Base-by-base conservation (phyloP, 1,140 invertebrate genomes). In the Cecropterus lyciades region DNA sequence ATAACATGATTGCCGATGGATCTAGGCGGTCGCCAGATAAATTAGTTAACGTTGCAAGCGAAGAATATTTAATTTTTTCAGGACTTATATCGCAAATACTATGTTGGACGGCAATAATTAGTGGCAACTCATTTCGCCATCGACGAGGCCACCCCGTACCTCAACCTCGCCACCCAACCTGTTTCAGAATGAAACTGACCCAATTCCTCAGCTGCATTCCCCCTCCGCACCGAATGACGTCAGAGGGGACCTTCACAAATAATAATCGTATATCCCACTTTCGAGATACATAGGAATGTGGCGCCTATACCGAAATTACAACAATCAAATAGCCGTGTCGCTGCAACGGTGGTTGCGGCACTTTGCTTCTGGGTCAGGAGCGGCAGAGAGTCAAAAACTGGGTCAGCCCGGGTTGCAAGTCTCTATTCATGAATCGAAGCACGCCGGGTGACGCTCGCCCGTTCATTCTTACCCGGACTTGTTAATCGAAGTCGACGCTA, bases 141-240 rank as follows among this genome's bases (percentile, higher is more conserved):
- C 72, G 77, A 80, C 66, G 71, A 55, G 52, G 55, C 17, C 52
- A 42, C 60, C 45, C 60, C 65, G 49, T 65, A 46, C 65, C 66
- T 64, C 76, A 51, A 63, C 63, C 48, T 62, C 56, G 63, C 46
- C 68, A 40, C 75, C 77, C 71, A 82, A 79, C 83, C 83, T 81
- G 84, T 91, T 89, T 91, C 82, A 91, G 89, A 91, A 91, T 89
- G 89, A 91, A 91, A 91, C 89, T 91, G 89, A 89, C 89, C 89
- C 80, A 85, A 89, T 89, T 91, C 79, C 80, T 71, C 24, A 56
- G 68, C 80, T 91, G 89, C 89, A 89, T 55, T 59, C 82, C 84
- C 87, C 79, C 85, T 80, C 81, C 84, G 72, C 80, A 82, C 73
- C 73, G 20, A 81, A 75, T 89, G 89, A 91, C 89, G 89, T 91